Conservation (phyloP, 2,888 invertebrate genomes). For the Metopia argyrocephala region DNA sequence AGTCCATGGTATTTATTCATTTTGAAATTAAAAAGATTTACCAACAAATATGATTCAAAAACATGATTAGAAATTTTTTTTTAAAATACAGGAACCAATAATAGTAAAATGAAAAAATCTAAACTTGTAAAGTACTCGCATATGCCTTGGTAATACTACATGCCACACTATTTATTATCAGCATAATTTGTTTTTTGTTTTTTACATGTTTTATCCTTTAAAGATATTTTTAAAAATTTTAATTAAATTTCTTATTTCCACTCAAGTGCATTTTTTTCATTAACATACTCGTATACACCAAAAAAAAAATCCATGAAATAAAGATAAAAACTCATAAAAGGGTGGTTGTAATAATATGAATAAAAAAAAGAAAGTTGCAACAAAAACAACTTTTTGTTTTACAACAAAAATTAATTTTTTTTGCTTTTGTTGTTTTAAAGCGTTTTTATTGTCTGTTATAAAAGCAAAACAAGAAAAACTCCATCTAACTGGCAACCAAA, state of each 20-base stretch:
- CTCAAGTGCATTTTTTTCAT: slow-evolving; percentile 58
- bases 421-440: background rate
- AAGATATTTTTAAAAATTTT: slow-evolving; percentile 53
- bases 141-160: background rate
- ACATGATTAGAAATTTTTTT: no score
- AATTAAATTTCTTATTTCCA: slow-evolving; percentile 69
- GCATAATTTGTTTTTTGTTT: no score
- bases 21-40: slow-evolving; percentile 4
- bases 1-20: no score
- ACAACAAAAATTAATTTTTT: background rate
- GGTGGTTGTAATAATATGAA: slow-evolving; percentile 57
- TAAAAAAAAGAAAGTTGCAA: slow-evolving; percentile 19
- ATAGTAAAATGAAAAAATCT: background rate
- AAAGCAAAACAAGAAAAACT: background rate
- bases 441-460: background rate
- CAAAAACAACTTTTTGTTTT: background rate
- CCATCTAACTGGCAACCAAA: slow-evolving; percentile 49
- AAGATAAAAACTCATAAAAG: slow-evolving; percentile 60
- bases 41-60: no score
- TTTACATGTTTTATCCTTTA: background rate
- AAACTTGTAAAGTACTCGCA: slow-evolving; percentile 46
- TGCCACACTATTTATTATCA: background rate
- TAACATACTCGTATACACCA: background rate
- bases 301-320: slow-evolving; percentile 27
- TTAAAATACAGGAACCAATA: slow-evolving; percentile 26